Evolutionary conservation across 1,140 invertebrate species (phyloP).

Genomic region (Zaprionus lachaisei): DNA sequence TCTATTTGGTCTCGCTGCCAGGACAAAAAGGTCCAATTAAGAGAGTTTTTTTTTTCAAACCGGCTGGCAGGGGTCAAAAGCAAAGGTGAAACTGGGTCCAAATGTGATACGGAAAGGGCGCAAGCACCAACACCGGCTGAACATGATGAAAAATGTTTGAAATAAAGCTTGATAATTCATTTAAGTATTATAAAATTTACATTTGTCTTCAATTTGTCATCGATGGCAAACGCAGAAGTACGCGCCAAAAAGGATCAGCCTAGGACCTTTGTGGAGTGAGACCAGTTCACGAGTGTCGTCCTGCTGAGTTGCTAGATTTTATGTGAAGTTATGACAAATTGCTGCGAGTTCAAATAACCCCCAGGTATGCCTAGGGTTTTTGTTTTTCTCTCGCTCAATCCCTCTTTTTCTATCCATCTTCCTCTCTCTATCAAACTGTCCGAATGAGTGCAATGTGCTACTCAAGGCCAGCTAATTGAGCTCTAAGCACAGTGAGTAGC

Average conservation of each 20-base stretch:
- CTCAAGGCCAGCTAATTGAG: constrained; percentile 64
- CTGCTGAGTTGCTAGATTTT: constrained; percentile 63
- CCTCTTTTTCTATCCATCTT: not conserved
- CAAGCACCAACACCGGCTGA: constrained; percentile 20
- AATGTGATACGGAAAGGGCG: constrained; percentile 42
- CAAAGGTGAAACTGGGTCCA: not conserved
- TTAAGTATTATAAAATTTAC: constrained; percentile 64
- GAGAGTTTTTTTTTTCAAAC: not conserved
- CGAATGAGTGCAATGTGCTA: constrained; percentile 48
- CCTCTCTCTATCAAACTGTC: not conserved
- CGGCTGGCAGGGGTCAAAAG: not conserved
- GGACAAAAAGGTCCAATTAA: constrained; percentile 29
- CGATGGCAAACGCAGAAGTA: constrained; percentile 53
- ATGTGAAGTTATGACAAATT: constrained; percentile 74
- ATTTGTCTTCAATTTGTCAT: constrained; percentile 74
- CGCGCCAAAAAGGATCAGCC: constrained; percentile 30
- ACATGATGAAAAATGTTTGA: constrained; percentile 59
- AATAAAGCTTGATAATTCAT: constrained; percentile 48
- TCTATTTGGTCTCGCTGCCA: not conserved
- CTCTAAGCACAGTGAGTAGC: constrained; percentile 31
- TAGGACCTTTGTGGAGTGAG: not conserved
- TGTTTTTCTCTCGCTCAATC: not conserved
- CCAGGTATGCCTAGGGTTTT: constrained; percentile 25
- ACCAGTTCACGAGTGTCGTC: constrained; percentile 17
- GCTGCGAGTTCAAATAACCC: constrained; percentile 41